These are phyloP conservation scores for Sinocyclocheilus maitianheensis DNA, from an alignment of 2,113 vertebrate genomes.

Conservation along the genomic window DNA sequence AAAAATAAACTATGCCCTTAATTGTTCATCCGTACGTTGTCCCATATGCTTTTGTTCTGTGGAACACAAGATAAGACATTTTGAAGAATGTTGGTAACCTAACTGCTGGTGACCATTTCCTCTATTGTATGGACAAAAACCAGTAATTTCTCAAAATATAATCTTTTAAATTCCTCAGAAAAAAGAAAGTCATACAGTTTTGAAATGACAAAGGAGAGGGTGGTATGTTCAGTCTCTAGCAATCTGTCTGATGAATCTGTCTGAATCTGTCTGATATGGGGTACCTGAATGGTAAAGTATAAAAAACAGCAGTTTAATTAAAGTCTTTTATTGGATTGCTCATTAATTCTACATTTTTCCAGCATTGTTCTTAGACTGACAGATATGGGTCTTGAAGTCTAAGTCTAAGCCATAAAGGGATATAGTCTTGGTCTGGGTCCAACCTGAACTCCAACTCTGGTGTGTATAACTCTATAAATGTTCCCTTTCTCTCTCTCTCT, in stretches of 20 bases:
- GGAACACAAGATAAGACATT: not conserved
- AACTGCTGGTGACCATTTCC: not conserved
- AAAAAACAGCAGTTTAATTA: too few relatives aligned
- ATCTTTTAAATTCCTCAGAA: too few relatives aligned
- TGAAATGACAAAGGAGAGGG: too few relatives aligned
- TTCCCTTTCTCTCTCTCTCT: too few relatives aligned
- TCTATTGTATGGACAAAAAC: too few relatives aligned
- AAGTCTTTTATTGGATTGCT: not conserved
- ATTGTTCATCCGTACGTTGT: not conserved
- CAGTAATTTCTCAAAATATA: too few relatives aligned
- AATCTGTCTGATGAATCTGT: not conserved
- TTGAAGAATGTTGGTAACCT: not conserved
- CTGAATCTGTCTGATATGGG: not conserved
- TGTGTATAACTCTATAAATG: not conserved
- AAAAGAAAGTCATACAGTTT: too few relatives aligned
- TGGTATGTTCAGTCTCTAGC: not conserved
- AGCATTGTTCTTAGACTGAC: not conserved
- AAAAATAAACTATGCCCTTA: not conserved
- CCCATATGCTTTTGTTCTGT: not conserved
- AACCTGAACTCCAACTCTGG: not conserved
- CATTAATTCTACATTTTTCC: not conserved
- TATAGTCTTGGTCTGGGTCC: conserved; percentile 21
- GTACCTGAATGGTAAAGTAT: not conserved
- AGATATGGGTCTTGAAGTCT: not conserved
- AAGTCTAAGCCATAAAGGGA: not conserved